These are phyloP conservation scores for Aphaenogaster rudis DNA, from an alignment of 1,140 invertebrate species.

Conservation along the genomic window DNA sequence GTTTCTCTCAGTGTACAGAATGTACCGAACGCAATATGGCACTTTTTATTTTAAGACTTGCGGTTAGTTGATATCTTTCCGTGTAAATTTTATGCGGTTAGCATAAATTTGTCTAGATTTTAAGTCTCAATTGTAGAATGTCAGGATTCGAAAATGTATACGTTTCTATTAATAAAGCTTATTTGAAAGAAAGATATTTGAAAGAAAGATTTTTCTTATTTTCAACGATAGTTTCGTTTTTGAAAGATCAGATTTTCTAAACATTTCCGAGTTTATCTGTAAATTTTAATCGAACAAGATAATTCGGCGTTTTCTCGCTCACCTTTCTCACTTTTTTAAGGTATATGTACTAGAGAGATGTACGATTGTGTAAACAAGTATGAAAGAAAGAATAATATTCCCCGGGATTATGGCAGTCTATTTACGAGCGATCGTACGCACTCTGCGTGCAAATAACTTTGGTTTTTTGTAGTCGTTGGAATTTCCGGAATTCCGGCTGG, in stretches of 20 bases:
- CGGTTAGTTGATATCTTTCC: background rate
- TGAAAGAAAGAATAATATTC: background rate
- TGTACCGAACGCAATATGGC: background rate
- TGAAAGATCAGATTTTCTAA: background rate
- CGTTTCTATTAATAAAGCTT: background rate
- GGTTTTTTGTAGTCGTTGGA: constrained; percentile 12
- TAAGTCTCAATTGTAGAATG: background rate
- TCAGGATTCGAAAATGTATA: background rate
- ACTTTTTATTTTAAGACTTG: background rate
- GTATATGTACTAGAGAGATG: background rate
- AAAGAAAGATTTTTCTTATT: background rate
- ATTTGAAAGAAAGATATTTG: background rate
- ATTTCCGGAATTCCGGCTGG: constrained; percentile 68
- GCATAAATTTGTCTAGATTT: background rate
- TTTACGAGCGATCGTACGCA: constrained; percentile 20
- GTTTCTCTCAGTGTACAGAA: background rate
- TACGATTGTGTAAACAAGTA: background rate
- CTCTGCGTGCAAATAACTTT: background rate
- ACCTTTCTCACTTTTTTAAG: background rate
- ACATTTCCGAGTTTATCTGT: background rate
- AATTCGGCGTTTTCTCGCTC: background rate
- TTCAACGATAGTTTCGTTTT: no score
- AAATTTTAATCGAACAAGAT: background rate
- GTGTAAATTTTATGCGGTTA: background rate
- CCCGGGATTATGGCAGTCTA: background rate